Evolutionary conservation across 1,140 invertebrate species (phyloP), one percentile per base, ranked within the genome.

Genomic region (Cardiocondyla obscurior): DNA sequence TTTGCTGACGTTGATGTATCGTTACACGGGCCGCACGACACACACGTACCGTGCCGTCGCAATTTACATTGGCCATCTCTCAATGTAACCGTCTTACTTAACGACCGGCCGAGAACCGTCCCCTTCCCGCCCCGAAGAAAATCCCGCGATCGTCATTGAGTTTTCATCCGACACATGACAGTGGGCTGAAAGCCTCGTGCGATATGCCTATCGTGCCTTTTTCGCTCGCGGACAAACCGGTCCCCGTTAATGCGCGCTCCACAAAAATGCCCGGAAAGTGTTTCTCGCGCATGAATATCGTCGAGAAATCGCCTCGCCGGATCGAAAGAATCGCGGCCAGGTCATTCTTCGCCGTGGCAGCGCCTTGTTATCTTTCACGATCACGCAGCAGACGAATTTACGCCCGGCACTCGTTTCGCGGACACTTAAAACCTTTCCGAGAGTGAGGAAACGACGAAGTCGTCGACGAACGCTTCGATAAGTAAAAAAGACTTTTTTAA

Each of bases 1-100:
- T 93, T 93, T 92, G 86, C 88, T 88, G 92, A 92, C 92, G 85
- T 92, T 93, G 92, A 93, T 93, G 90, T 92, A 92, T 93, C 87
- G 88, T 86, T 90, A 91, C 91, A 92, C 73, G 89, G 33, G 70
- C 81, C 82, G 74, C 81, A 85, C 89, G 88, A 90, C 86, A 89
- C 85, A 92, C 90, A 86, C 87, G 89, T 88, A 87, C 73, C 88
- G 89, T 88, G 90, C 91, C 92, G 91, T 90, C 88, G 89, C 92
- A 92, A 93, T 93, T 93, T 92, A 92, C 91, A 93, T 92, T 87
- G 89, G 85, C 88, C 90, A 92, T 93, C 92, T 93, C 83, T 92
- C 92, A 93, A 93, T 93, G 91, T 92, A 92, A 92, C 90, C 90
- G 88, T 90, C 91, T 92, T 88, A 92, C 86, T 93, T 91, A 92